A percentile compares a stretch with the other conserved stretches of the same genome.
Evolutionary conservation across 2,113 vertebrate genomes (phyloP).

Genomic region (mouse (Mus musculus)): GRCm39 chr16:64099001-64099500

Average conservation of each 20-base stretch:
- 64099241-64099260: too few relatives aligned
- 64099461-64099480: too few relatives aligned
- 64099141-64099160: not conserved
- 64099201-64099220: not conserved
- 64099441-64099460: not conserved
- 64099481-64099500: not conserved
- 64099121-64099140: not conserved
- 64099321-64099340: not conserved
- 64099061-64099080: not conserved
- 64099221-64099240: not conserved
- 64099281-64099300: not conserved
- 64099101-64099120: not conserved
- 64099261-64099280: not conserved
- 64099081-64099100: not conserved
- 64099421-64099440: not conserved
- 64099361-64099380: not conserved
- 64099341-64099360: not conserved
- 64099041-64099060: not conserved
- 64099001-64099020: not conserved
- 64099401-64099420: not conserved
- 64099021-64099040: not conserved
- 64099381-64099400: not conserved
- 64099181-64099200: not conserved
- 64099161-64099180: not conserved
- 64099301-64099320: not conserved